Base-by-base conservation (phyloP, 1,140 invertebrate genomes). In the Wasmannia auropunctata region DNA sequence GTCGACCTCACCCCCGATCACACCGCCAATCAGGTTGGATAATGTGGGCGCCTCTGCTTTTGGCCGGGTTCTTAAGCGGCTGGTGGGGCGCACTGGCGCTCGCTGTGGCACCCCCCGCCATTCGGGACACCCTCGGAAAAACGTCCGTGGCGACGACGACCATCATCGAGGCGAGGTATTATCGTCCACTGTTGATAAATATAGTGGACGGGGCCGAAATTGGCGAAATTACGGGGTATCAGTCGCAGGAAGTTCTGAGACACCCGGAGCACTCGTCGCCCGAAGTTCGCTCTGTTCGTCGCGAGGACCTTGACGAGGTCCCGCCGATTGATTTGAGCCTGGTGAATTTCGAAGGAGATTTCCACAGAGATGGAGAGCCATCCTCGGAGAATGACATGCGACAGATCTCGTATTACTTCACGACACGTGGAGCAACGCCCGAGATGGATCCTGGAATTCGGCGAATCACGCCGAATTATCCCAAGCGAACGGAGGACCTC, bases 21-120 rank as follows among this genome's bases (percentile, higher is more conserved):
- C 67, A 87, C 69, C 88, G 80, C 81, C 77, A 91, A 91, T 75
- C 91, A 93, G 90, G 86, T 92, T 91, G 92, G 94, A 95, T 93
- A 91, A 94, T 94, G 94, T 94, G 94, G 94, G 93, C 92, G 92
- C 92, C 88, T 92, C 91, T 95, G 89, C 91, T 95, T 91, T 92
- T 95, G 90, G 92, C 92, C 89, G 94, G 94, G 87, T 91, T 95
- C 88, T 91, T 95, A 86, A 94, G 93, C 92, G 93, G 94, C 93
- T 94, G 93, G 93, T 94, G 94, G 93, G 93, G 93, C 87, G 88
- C 90, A 84, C 87, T 93, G 69, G 90, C 91, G 74, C 87, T 92
- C 40, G 91, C 92, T 83, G 90, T 91, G 89, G 91, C 93, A 89
- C 90, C 92, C 86, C 91, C 94, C 91, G 91, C 91, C 90, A 92